A percentile compares a stretch with the other conserved stretches of the same genome.
phyloP scores from a whole-genome alignment of 1,140 invertebrate genomes.

The Frieseomelitta varia region DNA sequence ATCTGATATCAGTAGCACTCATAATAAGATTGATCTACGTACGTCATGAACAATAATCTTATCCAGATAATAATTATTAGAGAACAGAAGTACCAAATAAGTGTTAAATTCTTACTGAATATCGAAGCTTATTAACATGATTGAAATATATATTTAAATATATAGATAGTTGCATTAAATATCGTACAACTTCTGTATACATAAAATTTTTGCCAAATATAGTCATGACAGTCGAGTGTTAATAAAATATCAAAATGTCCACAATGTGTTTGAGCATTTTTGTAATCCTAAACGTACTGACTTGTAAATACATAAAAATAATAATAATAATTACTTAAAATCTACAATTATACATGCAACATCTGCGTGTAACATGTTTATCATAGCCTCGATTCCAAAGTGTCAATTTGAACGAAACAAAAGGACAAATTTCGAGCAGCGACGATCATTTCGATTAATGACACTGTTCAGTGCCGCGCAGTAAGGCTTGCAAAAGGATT shows the following conservation, averaged over 20 bases:
- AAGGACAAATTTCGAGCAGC: background rate
- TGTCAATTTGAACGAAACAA: background rate
- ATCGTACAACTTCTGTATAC: no score
- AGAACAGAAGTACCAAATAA: no score
- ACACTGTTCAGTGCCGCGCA: background rate
- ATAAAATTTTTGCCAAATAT: background rate
- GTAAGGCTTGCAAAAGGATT: background rate
- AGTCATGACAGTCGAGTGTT: background rate
- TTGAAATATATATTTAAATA: no score
- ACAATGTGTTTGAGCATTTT: background rate
- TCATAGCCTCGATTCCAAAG: background rate
- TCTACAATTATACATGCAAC: no score
- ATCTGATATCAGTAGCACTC: background rate
- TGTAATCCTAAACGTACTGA: no score
- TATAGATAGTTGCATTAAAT: no score
- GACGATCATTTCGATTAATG: slow-evolving; percentile 6
- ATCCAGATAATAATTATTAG: no score
- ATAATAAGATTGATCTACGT: background rate
- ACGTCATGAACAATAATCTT: no score
- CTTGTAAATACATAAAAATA: no score
- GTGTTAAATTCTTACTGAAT: no score
- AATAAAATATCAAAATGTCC: background rate
- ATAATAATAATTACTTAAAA: no score
- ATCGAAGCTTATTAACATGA: no score
- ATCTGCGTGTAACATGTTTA: background rate